Base-by-base conservation (phyloP, 2,888 invertebrate genomes). In the Cotesia congregata region DNA sequence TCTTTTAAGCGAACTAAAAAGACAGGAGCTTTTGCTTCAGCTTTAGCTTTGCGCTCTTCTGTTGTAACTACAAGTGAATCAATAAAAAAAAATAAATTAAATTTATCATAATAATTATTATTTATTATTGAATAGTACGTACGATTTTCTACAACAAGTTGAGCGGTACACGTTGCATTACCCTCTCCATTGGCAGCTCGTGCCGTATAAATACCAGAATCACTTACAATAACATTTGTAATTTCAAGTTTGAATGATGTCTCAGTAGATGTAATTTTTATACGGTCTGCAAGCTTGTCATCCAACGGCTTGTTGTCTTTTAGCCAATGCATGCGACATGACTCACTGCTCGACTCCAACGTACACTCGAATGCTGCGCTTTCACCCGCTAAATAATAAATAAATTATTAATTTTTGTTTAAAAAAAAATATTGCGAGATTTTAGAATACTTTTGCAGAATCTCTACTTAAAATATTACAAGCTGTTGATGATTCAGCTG, bases 191-290 rank as follows among this genome's bases (percentile, higher is more conserved):
- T 96, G 77, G 94, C 94, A 20, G 97, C 97, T 80, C 96, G 93
- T 67, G 97, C 96, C 0, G 96, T 96, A 89, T 98, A 98, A 65
- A 96, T 92, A 70, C 97, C 98, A n/a, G 94, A 92, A 90, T 98
- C 98, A 40, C 92, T 93, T 83, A 94, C 91, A 38, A 90, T 88
- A 84, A 95, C 95, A 88, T 96, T 95, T 85, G 93, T 93, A 80
- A 96, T 92, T 83, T 94, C 92, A 82, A 98, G 91, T 76, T 93
- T 94, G 88, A 94, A 94, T 2, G 88, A 88, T 80, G 92, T 92
- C 76, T 92, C 92, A 30, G 92, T 90, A 12, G 91, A 91, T 72
- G 91, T 91, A 6, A 93, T 92, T 81, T 93, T 92, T 72, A 95
- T 93, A 15, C 96, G 92, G 86, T 95, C 95, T 80, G 95, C 94